Evolutionary conservation across 2,888 invertebrate genomes (phyloP), one percentile per base, ranked within the genome.

Genomic region (Melipona beecheii): DNA sequence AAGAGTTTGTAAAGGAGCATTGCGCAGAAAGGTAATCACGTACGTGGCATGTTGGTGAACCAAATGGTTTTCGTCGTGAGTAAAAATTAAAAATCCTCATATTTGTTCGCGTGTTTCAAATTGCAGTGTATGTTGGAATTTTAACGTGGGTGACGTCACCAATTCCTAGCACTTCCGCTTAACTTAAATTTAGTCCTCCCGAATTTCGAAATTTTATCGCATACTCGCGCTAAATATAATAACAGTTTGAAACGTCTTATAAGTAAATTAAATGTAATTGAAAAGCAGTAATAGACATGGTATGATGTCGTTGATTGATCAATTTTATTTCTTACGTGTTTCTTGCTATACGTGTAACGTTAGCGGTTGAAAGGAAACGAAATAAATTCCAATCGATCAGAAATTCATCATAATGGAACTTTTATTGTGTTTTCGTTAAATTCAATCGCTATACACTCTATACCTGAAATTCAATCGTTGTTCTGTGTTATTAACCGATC

Each of bases 1-100:
- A 87, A 89, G 87, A 92, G 93, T 93, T 91, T 84, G 84, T 84
- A 73, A 91, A 86, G 90, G 90, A 92, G 90, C 90, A 91, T 90
- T 89, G 91, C 85, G 87, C 86, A 87, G 85, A 81, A 89, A 88
- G 86, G 85, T 88, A 79, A 81, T 81, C 72, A 70, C 85, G 70
- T 88, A 74, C 84, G 65, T 83, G 73, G 52, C 77, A 85, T 85
- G 88, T 65, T 43, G 60, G 27, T 79, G 77, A 78, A 86, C 74
- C 72, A 52, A 69, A 69, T 71, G 72, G 82, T 83, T 80, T 85
- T 64, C 62, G 65, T 60, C 19, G 91, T 89, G 72, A 90, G 89
- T 88, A 80, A 36, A 75, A 60, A 60, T 62, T 36, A 15, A 19
- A 43, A 36, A 52, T 70, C 2, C 6, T 21, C 4, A 15, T 9